Evolutionary conservation across 2,113 vertebrate genomes (phyloP).

Genomic region (Gnathonemus longibarbis): DNA sequence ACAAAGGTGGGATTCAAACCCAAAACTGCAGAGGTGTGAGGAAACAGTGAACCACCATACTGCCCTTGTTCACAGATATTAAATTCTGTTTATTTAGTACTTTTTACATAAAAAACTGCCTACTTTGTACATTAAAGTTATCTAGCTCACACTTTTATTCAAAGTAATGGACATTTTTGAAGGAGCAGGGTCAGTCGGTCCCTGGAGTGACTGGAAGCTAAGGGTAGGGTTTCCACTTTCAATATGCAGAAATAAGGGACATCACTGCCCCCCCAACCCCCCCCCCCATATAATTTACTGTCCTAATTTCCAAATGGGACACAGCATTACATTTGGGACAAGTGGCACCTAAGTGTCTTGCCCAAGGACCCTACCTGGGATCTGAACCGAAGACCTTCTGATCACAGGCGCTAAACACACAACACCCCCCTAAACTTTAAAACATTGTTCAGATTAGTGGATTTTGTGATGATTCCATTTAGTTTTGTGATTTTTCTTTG

Average conservation of each 20-base stretch:
- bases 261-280: not conserved
- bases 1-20: not conserved
- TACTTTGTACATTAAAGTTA: not conserved
- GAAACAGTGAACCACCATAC: not conserved
- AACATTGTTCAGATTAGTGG: not conserved
- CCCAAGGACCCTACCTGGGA: not conserved
- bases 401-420: not conserved
- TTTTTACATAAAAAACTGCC: not conserved
- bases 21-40: not conserved
- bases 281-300: not conserved
- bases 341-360: not conserved
- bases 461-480: not conserved
- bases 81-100: not conserved
- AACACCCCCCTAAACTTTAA: not conserved
- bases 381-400: not conserved
- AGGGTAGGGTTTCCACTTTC: not conserved
- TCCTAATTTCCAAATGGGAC: not conserved
- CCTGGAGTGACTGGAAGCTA: not conserved
- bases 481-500: not conserved
- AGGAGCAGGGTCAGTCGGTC: not conserved
- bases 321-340: not conserved
- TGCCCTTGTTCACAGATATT: not conserved
- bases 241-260: not conserved
- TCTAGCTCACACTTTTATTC: not conserved
- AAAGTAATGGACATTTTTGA: not conserved